Base-by-base conservation (phyloP, 2,888 invertebrate species). In the Pemphredon lugubris region DNA sequence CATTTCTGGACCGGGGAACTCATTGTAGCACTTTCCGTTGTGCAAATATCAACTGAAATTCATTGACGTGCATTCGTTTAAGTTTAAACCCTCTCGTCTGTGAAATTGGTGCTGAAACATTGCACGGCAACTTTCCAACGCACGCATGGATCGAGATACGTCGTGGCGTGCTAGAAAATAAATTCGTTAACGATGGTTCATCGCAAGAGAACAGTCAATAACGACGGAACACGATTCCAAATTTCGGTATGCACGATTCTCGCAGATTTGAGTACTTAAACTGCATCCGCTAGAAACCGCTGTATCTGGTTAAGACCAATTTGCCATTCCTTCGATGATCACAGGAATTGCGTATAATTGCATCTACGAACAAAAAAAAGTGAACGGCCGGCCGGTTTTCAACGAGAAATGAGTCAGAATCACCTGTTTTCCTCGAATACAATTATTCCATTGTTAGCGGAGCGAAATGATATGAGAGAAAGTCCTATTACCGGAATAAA, bases 391-490 rank as follows among this genome's bases (percentile, higher is more conserved):
- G 53, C n/a, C 5, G 18, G 14, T 26, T 45, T 30, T 0, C 37
- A 20, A 16, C 40, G 48, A 32, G 7, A 20, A 20, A n/a, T 70
- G 61, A 70, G 40, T 61, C 70, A 47, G 6, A 2, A 3, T 7
- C 1, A 9, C 5, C 9, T 21, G 48, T 70, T 57, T 66, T 78
- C 69, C 44, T 55, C 70, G 68, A 16, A 30, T 32, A 20, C 42
- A 37, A 39, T 54, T 44, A 50, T 45, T 58, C 63, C 44, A 50
- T 64, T 55, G 64, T 40, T 14, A 55, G 21, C 50, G 21, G 21
- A 34, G 73, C 58, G 59, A 66, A 66, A 67, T 53, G 66, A 53
- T 57, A 50, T 30, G 44, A 51, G 72, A 53, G 77, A 79, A 77
- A 79, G 77, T 68, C 26, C 26, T 48, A 39, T 51, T 67, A 54